Conservation (phyloP, 2,888 invertebrate genomes). For the Arenicola marina region DNA sequence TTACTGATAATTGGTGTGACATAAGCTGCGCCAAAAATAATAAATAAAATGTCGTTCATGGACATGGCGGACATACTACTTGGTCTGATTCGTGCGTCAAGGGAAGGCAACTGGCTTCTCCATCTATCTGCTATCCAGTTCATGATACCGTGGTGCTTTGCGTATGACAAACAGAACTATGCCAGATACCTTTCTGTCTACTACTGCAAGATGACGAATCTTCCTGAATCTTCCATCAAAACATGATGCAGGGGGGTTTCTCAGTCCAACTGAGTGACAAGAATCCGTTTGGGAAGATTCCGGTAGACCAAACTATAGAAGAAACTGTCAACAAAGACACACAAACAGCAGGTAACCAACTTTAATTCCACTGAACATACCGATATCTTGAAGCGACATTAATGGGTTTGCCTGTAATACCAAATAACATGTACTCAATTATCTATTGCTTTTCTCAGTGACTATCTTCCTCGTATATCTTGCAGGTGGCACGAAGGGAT, state of each 20-base stretch:
- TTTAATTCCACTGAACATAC: no score
- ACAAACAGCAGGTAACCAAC: slow-evolving; percentile 16
- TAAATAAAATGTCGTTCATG: no score
- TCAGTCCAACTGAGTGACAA: slow-evolving; percentile 24
- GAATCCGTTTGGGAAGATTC: slow-evolving; percentile 33
- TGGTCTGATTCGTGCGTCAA: slow-evolving; percentile 12
- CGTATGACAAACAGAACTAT: slow-evolving; percentile 18
- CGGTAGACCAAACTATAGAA: slow-evolving; percentile 29
- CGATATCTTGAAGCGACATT: no score
- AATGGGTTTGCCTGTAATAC: no score
- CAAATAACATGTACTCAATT: no score
- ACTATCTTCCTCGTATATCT: slow-evolving; percentile 5
- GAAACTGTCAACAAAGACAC: slow-evolving; percentile 22
- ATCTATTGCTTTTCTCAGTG: no score
- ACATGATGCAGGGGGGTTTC: slow-evolving; percentile 22
- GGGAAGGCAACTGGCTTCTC: slow-evolving; percentile 16
- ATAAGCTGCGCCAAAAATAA: no score
- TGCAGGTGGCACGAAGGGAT: slow-evolving; percentile 18
- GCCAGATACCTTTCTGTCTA: slow-evolving; percentile 25
- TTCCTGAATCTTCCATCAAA: slow-evolving; percentile 15
- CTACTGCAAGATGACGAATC: slow-evolving; percentile 28
- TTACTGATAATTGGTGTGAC: no score
- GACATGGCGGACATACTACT: no score
- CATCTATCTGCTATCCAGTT: slow-evolving; percentile 7
- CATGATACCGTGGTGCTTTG: slow-evolving; percentile 20